Conservation (phyloP, 2,888 invertebrate species). For the Axea sp. region DNA sequence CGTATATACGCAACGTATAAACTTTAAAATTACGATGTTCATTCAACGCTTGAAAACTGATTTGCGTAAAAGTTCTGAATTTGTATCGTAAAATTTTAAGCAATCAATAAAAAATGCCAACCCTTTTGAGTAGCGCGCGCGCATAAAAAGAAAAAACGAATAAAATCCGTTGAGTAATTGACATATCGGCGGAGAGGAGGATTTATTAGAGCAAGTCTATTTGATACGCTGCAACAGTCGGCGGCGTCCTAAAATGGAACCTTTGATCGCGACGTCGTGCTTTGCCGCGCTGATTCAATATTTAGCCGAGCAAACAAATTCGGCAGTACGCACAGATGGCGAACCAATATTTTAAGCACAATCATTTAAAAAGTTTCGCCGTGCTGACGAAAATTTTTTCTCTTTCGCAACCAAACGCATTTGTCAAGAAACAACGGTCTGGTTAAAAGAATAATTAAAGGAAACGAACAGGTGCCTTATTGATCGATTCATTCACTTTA, state of each 20-base stretch:
- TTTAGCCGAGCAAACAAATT: conserved; percentile 26
- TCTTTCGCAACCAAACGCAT: background rate
- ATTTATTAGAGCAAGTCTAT: conserved; percentile 25
- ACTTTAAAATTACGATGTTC: conserved; percentile 2
- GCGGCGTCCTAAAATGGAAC: conserved; percentile 17
- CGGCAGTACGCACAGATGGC: background rate
- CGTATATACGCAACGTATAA: conserved; percentile 3
- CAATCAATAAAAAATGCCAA: too few relatives aligned
- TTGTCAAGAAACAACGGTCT: background rate
- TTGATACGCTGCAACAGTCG: conserved; percentile 12
- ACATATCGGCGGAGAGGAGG: background rate
- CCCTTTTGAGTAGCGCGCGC: too few relatives aligned
- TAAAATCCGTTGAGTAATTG: background rate
- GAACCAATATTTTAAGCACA: conserved; percentile 8
- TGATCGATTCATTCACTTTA: background rate
- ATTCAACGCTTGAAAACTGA: too few relatives aligned
- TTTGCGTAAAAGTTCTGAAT: too few relatives aligned
- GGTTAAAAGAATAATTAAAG: background rate
- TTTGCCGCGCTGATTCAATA: conserved; percentile 18
- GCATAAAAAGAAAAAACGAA: background rate
- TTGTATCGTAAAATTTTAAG: too few relatives aligned
- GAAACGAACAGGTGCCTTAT: background rate
- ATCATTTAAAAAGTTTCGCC: conserved; percentile 7
- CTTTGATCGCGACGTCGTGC: conserved; percentile 14
- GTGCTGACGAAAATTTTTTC: background rate